phyloP scores from a whole-genome alignment of 2,888 invertebrate species.

The Ichneumoninae sp. region DNA sequence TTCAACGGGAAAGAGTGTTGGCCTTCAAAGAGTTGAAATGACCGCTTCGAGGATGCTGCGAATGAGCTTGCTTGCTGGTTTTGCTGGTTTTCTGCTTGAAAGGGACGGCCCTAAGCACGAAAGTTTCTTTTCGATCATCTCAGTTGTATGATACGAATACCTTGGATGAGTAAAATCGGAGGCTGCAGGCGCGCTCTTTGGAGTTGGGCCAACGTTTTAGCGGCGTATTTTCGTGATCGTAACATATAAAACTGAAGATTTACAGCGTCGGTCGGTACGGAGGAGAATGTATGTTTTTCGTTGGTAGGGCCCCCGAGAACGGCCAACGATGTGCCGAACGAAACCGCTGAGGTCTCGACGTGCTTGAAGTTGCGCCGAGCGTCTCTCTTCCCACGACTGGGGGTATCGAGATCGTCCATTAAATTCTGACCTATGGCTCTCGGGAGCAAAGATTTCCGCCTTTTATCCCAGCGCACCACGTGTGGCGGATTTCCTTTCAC shows the following conservation, averaged over 20 bases:
- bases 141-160: constrained; percentile 30
- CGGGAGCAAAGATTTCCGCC: constrained; percentile 17
- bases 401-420: constrained; percentile 68
- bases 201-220: constrained; percentile 73
- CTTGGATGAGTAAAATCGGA: constrained; percentile 29
- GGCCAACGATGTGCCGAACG: constrained; percentile 51
- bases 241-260: constrained; percentile 78
- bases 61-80: not conserved
- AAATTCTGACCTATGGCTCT: constrained; percentile 71
- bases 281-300: constrained; percentile 73
- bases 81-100: not conserved
- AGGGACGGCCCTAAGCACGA: constrained; percentile 1
- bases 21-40: not conserved
- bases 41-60: not conserved
- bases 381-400: constrained; percentile 21
- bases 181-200: constrained; percentile 54
- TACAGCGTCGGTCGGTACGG: constrained; percentile 71
- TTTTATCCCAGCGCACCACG: constrained; percentile 14
- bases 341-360: constrained; percentile 22
- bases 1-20: not conserved
- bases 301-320: constrained; percentile 64
- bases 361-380: constrained; percentile 9
- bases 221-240: constrained; percentile 76
- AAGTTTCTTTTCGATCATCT: constrained; percentile 7
- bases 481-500: constrained; percentile 37